Percentiles rank a stretch among this genome's conserved stretches.
Conservation (phyloP, 2,113 vertebrate species). For the Dicaeum eximium region DNA sequence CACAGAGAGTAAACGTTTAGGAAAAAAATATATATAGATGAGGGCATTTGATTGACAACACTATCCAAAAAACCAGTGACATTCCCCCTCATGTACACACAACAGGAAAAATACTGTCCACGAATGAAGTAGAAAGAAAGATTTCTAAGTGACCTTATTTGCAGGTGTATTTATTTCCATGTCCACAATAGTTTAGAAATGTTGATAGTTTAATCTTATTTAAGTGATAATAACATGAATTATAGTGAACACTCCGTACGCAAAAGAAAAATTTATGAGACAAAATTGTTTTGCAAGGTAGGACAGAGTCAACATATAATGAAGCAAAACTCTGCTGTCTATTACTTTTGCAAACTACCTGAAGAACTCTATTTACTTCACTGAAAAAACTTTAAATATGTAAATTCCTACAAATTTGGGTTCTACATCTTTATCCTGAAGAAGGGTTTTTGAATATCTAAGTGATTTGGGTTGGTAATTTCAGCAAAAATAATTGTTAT, state of each 20-base stretch:
- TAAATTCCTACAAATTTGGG: not conserved
- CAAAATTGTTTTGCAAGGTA: not conserved
- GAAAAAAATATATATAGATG: not conserved
- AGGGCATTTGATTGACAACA: not conserved
- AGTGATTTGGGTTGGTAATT: not conserved
- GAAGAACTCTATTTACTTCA: not conserved
- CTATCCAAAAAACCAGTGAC: not conserved
- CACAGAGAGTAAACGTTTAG: not conserved
- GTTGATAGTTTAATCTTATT: not conserved
- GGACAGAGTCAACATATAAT: not conserved
- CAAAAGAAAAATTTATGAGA: not conserved
- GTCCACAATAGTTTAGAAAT: not conserved
- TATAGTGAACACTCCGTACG: not conserved
- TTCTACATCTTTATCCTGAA: not conserved
- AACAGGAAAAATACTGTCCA: not conserved
- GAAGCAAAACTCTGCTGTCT: not conserved
- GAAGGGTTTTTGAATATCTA: not conserved
- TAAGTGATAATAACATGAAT: not conserved
- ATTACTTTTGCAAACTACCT: not conserved
- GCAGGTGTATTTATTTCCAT: not conserved
- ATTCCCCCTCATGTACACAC: not conserved
- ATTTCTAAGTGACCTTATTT: not conserved
- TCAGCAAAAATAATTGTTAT: not conserved
- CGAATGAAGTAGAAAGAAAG: not conserved
- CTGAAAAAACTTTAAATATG: not conserved